These are phyloP conservation scores for Tragelaphus imberbis DNA, from an alignment of 2,113 vertebrate genomes.

Conservation along the genomic window DNA sequence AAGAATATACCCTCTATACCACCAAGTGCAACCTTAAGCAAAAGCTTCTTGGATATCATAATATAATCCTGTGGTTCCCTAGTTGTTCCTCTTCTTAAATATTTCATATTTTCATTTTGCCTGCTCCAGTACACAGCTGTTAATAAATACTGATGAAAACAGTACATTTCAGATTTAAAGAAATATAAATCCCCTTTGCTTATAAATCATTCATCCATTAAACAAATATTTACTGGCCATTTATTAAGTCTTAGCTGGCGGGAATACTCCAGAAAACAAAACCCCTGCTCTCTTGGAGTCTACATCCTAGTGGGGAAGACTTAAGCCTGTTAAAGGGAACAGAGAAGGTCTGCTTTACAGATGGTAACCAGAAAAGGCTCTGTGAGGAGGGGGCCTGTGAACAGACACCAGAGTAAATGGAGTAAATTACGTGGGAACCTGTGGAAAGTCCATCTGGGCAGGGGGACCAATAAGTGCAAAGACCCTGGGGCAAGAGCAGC, in stretches of 20 bases:
- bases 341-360: neutral
- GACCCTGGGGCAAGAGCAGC: neutral
- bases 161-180: neutral
- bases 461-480: neutral
- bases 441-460: neutral
- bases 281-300: neutral
- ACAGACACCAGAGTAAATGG: neutral
- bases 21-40: neutral
- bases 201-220: neutral
- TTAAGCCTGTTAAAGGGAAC: neutral
- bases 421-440: neutral
- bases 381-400: neutral
- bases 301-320: neutral
- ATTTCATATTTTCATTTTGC: neutral
- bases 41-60: neutral
- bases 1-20: neutral
- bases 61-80: neutral
- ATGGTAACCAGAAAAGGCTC: neutral
- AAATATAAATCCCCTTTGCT: neutral
- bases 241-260: neutral
- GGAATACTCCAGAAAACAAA: neutral
- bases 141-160: neutral
- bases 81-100: neutral
- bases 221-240: conserved; percentile 4
- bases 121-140: neutral